Percentiles rank a stretch among this genome's conserved stretches.
These are phyloP conservation scores for Drosophila grimshawi DNA, from an alignment of 1,140 invertebrate genomes.

Conservation along the genomic window DNA sequence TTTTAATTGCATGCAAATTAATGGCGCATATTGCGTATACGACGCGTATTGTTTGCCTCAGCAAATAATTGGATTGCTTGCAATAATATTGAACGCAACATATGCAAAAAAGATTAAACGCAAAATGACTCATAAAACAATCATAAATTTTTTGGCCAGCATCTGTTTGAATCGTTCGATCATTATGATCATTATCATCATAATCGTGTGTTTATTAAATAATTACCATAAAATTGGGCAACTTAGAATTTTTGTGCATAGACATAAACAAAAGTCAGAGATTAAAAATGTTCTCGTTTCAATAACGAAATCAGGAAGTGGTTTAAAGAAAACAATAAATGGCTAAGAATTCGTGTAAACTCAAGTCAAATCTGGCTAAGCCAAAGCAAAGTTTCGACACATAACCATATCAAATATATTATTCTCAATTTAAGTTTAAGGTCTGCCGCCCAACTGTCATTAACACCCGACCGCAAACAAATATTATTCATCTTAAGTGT, in stretches of 20 bases:
- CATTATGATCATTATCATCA: slow-evolving; percentile 12
- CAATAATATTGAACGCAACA: slow-evolving; percentile 19
- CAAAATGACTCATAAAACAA: slow-evolving; percentile 56
- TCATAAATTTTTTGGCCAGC: slow-evolving; percentile 49
- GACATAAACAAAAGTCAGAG: slow-evolving; percentile 28
- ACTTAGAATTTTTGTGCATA: slow-evolving; percentile 41
- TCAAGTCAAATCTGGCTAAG: too few species aligned
- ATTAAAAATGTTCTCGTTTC: slow-evolving; percentile 3
- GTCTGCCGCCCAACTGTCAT: neutral
- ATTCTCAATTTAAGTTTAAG: neutral
- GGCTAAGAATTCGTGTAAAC: too few species aligned
- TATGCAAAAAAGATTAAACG: slow-evolving; percentile 37
- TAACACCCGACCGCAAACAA: neutral
- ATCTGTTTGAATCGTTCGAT: slow-evolving; percentile 8
- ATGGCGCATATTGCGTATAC: slow-evolving; percentile 67
- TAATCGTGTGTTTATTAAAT: slow-evolving; percentile 43
- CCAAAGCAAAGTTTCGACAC: neutral
- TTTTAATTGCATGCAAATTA: slow-evolving; percentile 79
- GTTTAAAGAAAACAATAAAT: neutral
- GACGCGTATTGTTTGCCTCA: slow-evolving; percentile 27
- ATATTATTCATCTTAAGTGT: slow-evolving; percentile 25
- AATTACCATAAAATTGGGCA: slow-evolving; percentile 46
- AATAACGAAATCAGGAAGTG: neutral
- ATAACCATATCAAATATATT: neutral
- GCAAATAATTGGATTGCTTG: slow-evolving; percentile 33